Evolutionary conservation across 2,113 vertebrate genomes (phyloP).

Genomic region (Odontophorus gujanensis): DNA sequence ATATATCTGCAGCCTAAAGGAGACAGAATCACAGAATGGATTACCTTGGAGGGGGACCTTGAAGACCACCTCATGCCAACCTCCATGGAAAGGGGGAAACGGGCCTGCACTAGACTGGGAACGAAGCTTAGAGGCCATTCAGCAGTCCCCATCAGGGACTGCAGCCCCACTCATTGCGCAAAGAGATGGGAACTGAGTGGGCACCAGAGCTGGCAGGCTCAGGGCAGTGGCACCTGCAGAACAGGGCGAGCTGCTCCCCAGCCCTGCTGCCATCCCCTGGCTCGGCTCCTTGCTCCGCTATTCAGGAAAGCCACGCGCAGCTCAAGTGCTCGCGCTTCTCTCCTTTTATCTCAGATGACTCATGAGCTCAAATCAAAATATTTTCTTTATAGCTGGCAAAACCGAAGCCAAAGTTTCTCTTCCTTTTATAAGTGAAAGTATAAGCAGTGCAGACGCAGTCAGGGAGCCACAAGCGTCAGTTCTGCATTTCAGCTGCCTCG

Average conservation of each 20-base stretch:
- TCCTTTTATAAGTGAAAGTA: background rate
- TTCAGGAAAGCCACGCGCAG: background rate
- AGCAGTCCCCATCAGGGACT: rapidly evolving
- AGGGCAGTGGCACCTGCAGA: rapidly evolving
- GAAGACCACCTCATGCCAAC: no score
- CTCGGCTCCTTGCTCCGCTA: background rate
- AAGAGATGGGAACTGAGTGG: rapidly evolving
- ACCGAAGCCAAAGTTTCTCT: constrained; percentile 27
- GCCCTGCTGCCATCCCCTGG: rapidly evolving
- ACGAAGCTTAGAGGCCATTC: rapidly evolving
- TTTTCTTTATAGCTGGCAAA: constrained; percentile 49
- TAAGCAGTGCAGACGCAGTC: background rate
- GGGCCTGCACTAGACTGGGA: rapidly evolving
- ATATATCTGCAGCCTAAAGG: background rate
- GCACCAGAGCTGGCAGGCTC: rapidly evolving
- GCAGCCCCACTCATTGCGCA: rapidly evolving
- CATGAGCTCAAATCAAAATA: constrained; percentile 54
- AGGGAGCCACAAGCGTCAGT: background rate
- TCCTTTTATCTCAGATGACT: constrained; percentile 30
- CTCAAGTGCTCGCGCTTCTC: background rate
- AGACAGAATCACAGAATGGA: background rate
- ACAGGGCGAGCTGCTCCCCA: rapidly evolving
- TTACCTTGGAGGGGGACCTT: no score
- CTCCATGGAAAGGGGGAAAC: background rate
- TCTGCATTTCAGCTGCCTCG: rapidly evolving